A percentile compares a stretch with the other conserved stretches of the same genome.
Conservation (phyloP, 2,113 vertebrate species). For the Ctenomys sociabilis region DNA sequence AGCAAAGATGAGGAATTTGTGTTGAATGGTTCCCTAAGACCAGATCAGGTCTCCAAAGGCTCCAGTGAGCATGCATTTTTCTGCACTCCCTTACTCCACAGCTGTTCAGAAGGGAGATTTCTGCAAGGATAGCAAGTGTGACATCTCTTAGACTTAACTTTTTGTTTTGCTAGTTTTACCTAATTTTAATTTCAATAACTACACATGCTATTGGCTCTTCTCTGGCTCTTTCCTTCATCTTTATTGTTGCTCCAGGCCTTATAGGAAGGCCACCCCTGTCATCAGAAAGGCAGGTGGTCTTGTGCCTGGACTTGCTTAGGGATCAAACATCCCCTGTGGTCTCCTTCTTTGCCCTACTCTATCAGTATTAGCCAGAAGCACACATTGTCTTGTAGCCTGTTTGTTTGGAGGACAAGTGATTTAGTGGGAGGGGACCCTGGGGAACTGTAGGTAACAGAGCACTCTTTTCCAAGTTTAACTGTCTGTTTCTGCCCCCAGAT, state of each 20-base stretch:
- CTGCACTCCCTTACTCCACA: too few relatives aligned
- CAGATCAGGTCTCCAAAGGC: not conserved
- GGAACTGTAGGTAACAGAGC: not conserved
- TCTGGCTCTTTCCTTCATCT: not conserved
- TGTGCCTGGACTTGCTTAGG: not conserved
- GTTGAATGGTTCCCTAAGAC: not conserved
- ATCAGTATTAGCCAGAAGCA: not conserved
- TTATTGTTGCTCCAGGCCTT: not conserved
- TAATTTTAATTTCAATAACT: not conserved
- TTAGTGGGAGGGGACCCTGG: not conserved
- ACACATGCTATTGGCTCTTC: not conserved
- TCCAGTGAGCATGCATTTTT: rapidly evolving
- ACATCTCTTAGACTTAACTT: not conserved
- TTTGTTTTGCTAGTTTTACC: not conserved
- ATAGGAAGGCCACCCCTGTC: not conserved
- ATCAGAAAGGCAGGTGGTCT: not conserved
- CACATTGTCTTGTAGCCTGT: rapidly evolving
- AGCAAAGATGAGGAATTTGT: not conserved
- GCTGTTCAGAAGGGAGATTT: not conserved
- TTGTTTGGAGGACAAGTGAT: not conserved
- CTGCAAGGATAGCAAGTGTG: too few relatives aligned
- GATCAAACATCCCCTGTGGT: not conserved
- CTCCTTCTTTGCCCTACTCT: not conserved
- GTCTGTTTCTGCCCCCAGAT: slow-evolving; percentile 87
- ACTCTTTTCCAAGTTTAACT: slow-evolving; percentile 14